These are phyloP conservation scores for Abramis brama DNA, from an alignment of 2,113 vertebrate genomes.

Conservation along the genomic window DNA sequence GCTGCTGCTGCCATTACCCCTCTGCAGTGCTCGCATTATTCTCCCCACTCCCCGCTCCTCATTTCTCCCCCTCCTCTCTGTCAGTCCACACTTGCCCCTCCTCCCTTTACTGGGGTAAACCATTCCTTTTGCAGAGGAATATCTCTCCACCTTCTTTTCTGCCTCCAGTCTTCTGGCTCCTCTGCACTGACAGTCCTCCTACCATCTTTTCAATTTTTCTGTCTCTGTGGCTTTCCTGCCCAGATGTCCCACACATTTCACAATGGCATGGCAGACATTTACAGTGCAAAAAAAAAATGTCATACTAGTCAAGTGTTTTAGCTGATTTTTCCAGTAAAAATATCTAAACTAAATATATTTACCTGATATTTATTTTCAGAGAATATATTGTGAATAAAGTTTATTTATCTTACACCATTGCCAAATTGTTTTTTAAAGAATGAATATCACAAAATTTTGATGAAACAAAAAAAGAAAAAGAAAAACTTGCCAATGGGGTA, in stretches of 20 bases:
- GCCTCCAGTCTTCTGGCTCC: background rate
- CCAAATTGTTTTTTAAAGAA: background rate
- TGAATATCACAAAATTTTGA: background rate
- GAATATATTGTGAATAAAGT: too few species aligned
- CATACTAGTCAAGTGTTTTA: background rate
- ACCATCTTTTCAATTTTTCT: background rate
- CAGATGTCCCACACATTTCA: background rate
- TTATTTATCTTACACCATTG: background rate
- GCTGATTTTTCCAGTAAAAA: too few species aligned
- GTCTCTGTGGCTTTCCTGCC: constrained; percentile 1
- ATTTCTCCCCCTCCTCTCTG: constrained; percentile 19
- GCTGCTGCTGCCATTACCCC: constrained; percentile 20
- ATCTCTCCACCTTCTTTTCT: constrained; percentile 8
- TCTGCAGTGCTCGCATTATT: constrained; percentile 29
- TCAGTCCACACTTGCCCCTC: background rate
- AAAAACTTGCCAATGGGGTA: background rate
- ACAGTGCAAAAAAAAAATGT: background rate
- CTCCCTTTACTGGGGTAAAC: constrained; percentile 29
- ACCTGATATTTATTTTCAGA: too few species aligned
- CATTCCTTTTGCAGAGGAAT: constrained; percentile 30
- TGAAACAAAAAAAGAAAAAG: background rate
- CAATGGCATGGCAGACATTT: background rate
- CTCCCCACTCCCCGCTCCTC: constrained; percentile 6
- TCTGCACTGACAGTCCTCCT: constrained; percentile 6
- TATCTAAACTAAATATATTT: too few species aligned